Percentiles rank a stretch among this genome's conserved stretches.
These are phyloP conservation scores for Pollenia amentaria DNA, from an alignment of 2,888 invertebrate species.

Conservation along the genomic window DNA sequence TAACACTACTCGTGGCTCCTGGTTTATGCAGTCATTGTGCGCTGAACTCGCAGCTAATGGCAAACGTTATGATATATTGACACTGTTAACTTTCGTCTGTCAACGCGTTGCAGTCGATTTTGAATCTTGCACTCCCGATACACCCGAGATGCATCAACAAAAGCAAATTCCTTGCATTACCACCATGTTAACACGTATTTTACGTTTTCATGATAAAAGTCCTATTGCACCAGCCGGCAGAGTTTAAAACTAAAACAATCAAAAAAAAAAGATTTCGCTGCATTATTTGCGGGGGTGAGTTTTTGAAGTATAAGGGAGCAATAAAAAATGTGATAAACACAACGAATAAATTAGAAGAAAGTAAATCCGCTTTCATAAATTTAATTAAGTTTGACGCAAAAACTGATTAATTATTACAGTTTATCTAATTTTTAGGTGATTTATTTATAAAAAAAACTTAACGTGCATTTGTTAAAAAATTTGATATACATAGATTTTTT, in stretches of 20 bases:
- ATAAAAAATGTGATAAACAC: constrained; percentile 24
- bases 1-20: constrained; percentile 96
- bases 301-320: constrained; percentile 50
- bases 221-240: constrained; percentile 57
- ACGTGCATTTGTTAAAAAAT: no score
- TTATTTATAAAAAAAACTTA: no score
- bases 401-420: no score
- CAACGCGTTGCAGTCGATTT: constrained; percentile 95
- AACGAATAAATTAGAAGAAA: constrained; percentile 6
- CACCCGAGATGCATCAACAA: constrained; percentile 92
- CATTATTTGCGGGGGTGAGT: constrained; percentile 28
- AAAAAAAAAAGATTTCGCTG: background rate
- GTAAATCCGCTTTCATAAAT: no score
- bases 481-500: no score
- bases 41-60: constrained; percentile 91
- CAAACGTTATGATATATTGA: constrained; percentile 91
- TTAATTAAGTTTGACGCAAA: no score
- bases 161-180: constrained; percentile 97
- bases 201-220: constrained; percentile 87
- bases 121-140: constrained; percentile 94
- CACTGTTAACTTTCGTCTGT: constrained; percentile 93
- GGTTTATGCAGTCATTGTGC: constrained; percentile 97
- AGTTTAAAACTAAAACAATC: constrained; percentile 40
- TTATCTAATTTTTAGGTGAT: no score
- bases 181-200: constrained; percentile 94